A percentile compares a stretch with the other conserved stretches of the same genome.
phyloP scores from a whole-genome alignment of 2,797 vertebrate species.

The Huso huso region DNA sequence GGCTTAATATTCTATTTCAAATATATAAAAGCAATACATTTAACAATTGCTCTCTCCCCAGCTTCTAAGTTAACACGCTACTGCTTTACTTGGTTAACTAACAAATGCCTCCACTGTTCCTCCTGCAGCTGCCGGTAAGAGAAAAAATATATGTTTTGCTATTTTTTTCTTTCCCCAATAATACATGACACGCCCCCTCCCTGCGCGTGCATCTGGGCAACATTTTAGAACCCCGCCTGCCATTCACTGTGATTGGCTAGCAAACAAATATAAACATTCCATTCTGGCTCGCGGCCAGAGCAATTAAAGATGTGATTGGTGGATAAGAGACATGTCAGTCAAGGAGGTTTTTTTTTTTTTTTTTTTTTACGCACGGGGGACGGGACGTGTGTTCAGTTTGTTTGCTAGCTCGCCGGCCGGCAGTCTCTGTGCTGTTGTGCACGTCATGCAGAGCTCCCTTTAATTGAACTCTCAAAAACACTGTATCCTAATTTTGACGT shows the following conservation, averaged over 20 bases:
- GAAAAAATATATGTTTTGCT: slow-evolving; percentile 60
- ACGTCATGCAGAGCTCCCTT: no score
- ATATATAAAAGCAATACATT: slow-evolving; percentile 54
- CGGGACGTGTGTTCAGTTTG: slow-evolving; percentile 48
- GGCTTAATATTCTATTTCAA: slow-evolving; percentile 33
- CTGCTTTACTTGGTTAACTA: slow-evolving; percentile 40
- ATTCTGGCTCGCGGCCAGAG: slow-evolving; percentile 61
- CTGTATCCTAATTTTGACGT: no score
- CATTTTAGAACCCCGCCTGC: slow-evolving; percentile 31
- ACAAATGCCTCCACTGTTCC: slow-evolving; percentile 35
- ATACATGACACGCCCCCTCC: slow-evolving; percentile 53
- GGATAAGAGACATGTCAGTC: slow-evolving; percentile 26
- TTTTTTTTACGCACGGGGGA: slow-evolving; percentile 34
- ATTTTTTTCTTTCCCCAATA: slow-evolving; percentile 52
- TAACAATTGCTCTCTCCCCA: slow-evolving; percentile 48
- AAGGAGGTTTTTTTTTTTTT: slow-evolving; percentile 8
- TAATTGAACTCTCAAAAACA: no score
- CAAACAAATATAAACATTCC: slow-evolving; percentile 54
- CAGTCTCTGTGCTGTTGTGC: no score
- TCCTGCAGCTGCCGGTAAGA: slow-evolving; percentile 53
- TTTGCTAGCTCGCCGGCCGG: slow-evolving; percentile 56
- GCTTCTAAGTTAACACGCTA: slow-evolving; percentile 28
- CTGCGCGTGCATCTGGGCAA: slow-evolving; percentile 36
- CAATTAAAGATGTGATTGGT: slow-evolving; percentile 44
- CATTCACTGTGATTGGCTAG: slow-evolving; percentile 50